Conservation (phyloP, 2,113 vertebrate genomes). For the Ursus arctos region DNA sequence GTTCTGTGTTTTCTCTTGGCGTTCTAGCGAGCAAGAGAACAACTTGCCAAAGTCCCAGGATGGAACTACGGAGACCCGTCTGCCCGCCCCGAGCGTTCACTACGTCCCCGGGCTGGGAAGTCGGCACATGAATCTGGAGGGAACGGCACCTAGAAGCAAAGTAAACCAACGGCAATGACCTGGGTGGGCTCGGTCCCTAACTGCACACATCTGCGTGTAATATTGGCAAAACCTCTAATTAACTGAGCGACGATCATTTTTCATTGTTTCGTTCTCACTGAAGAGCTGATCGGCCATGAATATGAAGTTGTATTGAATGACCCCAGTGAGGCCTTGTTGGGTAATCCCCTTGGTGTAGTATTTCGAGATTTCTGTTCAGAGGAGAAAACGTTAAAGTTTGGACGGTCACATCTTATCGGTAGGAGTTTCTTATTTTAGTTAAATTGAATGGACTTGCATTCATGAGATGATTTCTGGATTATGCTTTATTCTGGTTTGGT, state of each 20-base stretch:
- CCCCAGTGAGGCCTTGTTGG: background rate
- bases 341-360: background rate
- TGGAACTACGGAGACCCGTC: rapidly evolving
- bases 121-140: background rate
- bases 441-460: background rate
- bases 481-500: background rate
- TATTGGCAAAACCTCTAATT: background rate
- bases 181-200: background rate
- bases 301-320: background rate
- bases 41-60: background rate
- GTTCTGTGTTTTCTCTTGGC: too few relatives aligned
- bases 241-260: background rate
- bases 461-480: background rate
- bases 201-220: rapidly evolving
- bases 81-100: background rate
- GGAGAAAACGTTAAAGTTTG: background rate
- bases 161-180: rapidly evolving
- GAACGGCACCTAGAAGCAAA: rapidly evolving
- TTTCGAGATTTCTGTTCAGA: background rate
- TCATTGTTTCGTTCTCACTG: background rate
- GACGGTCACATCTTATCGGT: background rate
- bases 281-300: background rate
- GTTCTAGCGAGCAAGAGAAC: background rate
- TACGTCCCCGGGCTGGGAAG: rapidly evolving
- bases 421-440: background rate